Evolutionary conservation across 2,888 invertebrate species (phyloP).

Genomic region (Stenichneumon culpator): DNA sequence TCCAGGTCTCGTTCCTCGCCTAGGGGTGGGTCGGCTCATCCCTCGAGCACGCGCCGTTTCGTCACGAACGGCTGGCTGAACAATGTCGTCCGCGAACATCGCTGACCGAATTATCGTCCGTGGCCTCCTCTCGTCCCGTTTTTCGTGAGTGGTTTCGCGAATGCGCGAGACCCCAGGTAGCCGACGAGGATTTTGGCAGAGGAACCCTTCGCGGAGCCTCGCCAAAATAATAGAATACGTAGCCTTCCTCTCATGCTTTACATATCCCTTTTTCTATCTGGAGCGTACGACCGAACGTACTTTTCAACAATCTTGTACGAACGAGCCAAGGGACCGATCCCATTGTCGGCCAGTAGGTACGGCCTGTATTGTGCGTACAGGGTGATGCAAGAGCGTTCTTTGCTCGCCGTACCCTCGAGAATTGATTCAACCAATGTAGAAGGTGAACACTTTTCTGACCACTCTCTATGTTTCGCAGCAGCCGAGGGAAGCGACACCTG

Average conservation of each 20-base stretch:
- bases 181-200: conserved; percentile 6
- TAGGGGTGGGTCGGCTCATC: conserved; percentile 39
- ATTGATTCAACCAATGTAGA: background rate
- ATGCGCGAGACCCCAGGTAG: conserved; percentile 54
- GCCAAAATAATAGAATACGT: conserved; percentile 59
- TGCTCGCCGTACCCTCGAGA: background rate
- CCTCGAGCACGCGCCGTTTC: conserved; percentile 73
- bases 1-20: conserved; percentile 66
- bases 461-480: conserved; percentile 37
- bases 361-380: conserved; percentile 14
- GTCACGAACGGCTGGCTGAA: conserved; percentile 69
- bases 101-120: conserved; percentile 78
- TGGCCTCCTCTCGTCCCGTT: conserved; percentile 49
- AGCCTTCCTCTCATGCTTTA: conserved; percentile 32
- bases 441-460: background rate
- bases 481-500: conserved; percentile 74
- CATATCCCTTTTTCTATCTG: conserved; percentile 34
- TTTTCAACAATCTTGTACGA: conserved; percentile 79
- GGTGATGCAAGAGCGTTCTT: conserved; percentile 34
- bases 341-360: conserved; percentile 71
- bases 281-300: conserved; percentile 67
- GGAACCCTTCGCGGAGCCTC: conserved; percentile 45
- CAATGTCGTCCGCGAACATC: conserved; percentile 67
- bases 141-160: conserved; percentile 32
- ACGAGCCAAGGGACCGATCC: conserved; percentile 61